A percentile compares a stretch with the other conserved stretches of the same genome.
phyloP scores from a whole-genome alignment of 2,888 invertebrate species.

The Strigamia transsilvanica region DNA sequence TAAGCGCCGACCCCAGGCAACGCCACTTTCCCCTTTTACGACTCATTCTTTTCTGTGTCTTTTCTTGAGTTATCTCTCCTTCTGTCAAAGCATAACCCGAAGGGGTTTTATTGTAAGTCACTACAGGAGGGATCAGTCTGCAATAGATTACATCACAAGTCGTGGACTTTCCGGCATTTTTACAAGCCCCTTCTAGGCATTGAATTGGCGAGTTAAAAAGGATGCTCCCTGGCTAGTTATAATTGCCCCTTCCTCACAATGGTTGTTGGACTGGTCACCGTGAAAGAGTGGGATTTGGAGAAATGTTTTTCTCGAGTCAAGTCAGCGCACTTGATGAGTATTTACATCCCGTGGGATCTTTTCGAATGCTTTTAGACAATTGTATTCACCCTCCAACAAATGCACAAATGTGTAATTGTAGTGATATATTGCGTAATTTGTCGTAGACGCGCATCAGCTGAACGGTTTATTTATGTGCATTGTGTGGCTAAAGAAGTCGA shows the following conservation, averaged over 20 bases:
- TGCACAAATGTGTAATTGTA: slow-evolving; percentile 48
- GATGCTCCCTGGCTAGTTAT: slow-evolving; percentile 48
- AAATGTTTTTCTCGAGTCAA: slow-evolving; percentile 31
- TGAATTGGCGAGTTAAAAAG: slow-evolving; percentile 47
- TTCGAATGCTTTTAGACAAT: slow-evolving; percentile 45
- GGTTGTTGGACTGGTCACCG: slow-evolving; percentile 31
- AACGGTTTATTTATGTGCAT: slow-evolving; percentile 51
- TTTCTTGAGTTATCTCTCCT: slow-evolving; percentile 46
- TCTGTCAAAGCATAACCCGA: slow-evolving; percentile 43
- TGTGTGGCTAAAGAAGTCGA: slow-evolving; percentile 41
- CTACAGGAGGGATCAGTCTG: slow-evolving; percentile 51
- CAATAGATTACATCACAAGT: slow-evolving; percentile 53
- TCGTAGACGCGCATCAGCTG: slow-evolving; percentile 40
- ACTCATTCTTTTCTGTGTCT: slow-evolving; percentile 48
- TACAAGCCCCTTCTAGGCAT: slow-evolving; percentile 48
- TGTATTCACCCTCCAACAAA: slow-evolving; percentile 41
- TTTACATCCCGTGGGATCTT: slow-evolving; percentile 53
- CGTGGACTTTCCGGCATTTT: slow-evolving; percentile 53
- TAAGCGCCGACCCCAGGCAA: slow-evolving; percentile 44
- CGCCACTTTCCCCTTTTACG: slow-evolving; percentile 38
- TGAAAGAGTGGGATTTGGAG: slow-evolving; percentile 37
- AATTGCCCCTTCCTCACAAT: slow-evolving; percentile 51
- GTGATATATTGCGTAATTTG: slow-evolving; percentile 52
- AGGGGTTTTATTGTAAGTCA: slow-evolving; percentile 43
- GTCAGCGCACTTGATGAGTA: slow-evolving; percentile 49